Evolutionary conservation across 2,113 vertebrate genomes (phyloP).

Genomic region (Epinephelus lanceolatus): DNA sequence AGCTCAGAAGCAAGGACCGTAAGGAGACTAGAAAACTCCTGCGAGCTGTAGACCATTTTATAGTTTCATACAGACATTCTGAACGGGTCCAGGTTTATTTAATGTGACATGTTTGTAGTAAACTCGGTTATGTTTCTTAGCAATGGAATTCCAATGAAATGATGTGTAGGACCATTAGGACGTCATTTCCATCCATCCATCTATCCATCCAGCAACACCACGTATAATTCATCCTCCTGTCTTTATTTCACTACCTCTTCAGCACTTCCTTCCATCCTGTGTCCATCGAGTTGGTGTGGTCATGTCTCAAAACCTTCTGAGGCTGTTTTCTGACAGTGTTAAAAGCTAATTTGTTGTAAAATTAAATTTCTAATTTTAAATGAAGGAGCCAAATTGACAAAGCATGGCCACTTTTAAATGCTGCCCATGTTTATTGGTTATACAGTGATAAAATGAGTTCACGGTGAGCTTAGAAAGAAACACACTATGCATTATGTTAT

Average conservation of each 20-base stretch:
- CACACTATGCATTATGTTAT: constrained; percentile 23
- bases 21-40: constrained; percentile 22
- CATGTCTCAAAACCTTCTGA: not conserved
- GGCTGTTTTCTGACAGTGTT: not conserved
- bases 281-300: constrained; percentile 9
- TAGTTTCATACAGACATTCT: constrained; percentile 21
- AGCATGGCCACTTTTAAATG: not conserved
- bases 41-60: constrained; percentile 11
- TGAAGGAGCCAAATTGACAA: not conserved
- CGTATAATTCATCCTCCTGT: constrained; percentile 16
- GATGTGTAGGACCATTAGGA: constrained; percentile 21
- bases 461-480: not conserved
- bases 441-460: not conserved
- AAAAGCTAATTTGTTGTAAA: not conserved
- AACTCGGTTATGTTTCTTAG: constrained; percentile 10
- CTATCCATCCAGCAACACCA: not conserved
- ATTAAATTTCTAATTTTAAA: not conserved
- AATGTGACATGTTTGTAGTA: constrained; percentile 8
- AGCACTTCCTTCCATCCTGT: constrained; percentile 29
- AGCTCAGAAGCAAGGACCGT: constrained; percentile 1
- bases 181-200: not conserved
- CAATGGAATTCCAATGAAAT: not conserved
- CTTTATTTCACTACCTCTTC: constrained; percentile 58
- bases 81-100: constrained; percentile 26
- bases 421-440: not conserved